Evolutionary conservation across 1,140 invertebrate genomes (phyloP), one percentile per base, ranked within the genome.

Genomic region (Drosophila nannoptera): DNA sequence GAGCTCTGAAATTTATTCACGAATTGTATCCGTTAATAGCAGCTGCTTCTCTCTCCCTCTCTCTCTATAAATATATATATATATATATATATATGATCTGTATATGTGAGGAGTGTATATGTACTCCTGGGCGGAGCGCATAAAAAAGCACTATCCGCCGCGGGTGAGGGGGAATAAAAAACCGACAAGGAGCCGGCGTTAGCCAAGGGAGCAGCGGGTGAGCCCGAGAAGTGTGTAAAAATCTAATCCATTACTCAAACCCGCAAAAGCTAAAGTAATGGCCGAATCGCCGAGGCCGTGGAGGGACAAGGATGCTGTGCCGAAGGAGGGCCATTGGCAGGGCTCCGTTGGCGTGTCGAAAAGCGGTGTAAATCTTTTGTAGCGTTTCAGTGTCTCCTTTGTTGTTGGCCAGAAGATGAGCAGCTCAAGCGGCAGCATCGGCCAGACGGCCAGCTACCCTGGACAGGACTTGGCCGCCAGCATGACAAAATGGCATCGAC

Each of bases 191-290:
- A 45, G 36, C 33, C 31, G 33, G 40, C 29, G 40, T 45, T 43
- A 70, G 59, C 29, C 33, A 40, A 62, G n/a, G 43, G 46, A 22
- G 53, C 38, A 42, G 35, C 9, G 42, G 22, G 52, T 45, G 36
- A 56, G 52, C 35, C 65, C 64, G 77, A 83, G 80, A 76, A 83
- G 78, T 73, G 69, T 73, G 78, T 83, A 83, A 84, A 84, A 83
- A 83, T 83, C 80, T 83, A 83, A 83, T 83, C 78, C 78, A 83
- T 83, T 83, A 83, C 78, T 83, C 78, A 83, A 84, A 83, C 78
- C 78, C 73, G 62, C 61, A 83, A 78, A 63, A 61, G 63, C 66
- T 72, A 77, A 78, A 75, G 68, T 78, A 82, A 82, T 75, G 78
- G 70, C 50, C 55, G 60, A 36, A 62, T 22, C 22, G 22, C 69